These are phyloP conservation scores for Ophraella communa DNA, from an alignment of 2,888 invertebrate genomes.

Conservation along the genomic window DNA sequence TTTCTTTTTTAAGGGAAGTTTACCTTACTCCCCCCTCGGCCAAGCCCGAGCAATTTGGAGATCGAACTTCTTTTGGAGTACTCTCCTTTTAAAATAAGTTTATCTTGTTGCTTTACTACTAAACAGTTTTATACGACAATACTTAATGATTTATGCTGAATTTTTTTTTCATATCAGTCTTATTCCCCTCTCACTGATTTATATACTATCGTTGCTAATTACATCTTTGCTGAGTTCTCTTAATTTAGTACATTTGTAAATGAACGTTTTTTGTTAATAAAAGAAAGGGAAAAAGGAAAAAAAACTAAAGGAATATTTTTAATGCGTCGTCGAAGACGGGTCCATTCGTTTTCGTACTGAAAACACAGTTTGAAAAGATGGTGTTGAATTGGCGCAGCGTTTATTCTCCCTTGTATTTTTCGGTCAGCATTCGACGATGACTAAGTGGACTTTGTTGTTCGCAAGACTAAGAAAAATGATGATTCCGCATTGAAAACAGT, in stretches of 20 bases:
- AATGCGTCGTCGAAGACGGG: conserved; percentile 44
- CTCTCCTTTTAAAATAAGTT: too few relatives aligned
- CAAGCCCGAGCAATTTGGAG: too few relatives aligned
- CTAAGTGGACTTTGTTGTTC: conserved; percentile 65
- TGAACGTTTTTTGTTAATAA: conserved; percentile 4
- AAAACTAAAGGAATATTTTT: conserved; percentile 41
- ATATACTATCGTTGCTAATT: neutral
- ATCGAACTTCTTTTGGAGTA: too few relatives aligned
- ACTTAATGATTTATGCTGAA: too few relatives aligned
- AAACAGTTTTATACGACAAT: too few relatives aligned
- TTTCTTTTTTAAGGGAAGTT: too few relatives aligned
- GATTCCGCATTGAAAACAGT: conserved; percentile 60
- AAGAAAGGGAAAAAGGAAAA: conserved; percentile 18
- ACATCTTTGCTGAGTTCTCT: conserved; percentile 25
- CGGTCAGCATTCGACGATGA: conserved; percentile 60
- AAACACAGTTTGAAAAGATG: conserved; percentile 45
- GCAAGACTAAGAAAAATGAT: conserved; percentile 64
- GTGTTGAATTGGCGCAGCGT: conserved; percentile 53
- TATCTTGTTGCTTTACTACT: too few relatives aligned
- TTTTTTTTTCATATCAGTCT: too few relatives aligned
- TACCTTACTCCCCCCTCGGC: too few relatives aligned
- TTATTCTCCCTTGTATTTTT: conserved; percentile 55
- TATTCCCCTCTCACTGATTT: too few relatives aligned
- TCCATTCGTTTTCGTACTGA: conserved; percentile 44
- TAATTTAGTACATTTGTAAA: conserved; percentile 31